A percentile compares a stretch with the other conserved stretches of the same genome.
Conservation (phyloP, 92 coral and sea anemone genomes). For the Phenganax subtilis region DNA sequence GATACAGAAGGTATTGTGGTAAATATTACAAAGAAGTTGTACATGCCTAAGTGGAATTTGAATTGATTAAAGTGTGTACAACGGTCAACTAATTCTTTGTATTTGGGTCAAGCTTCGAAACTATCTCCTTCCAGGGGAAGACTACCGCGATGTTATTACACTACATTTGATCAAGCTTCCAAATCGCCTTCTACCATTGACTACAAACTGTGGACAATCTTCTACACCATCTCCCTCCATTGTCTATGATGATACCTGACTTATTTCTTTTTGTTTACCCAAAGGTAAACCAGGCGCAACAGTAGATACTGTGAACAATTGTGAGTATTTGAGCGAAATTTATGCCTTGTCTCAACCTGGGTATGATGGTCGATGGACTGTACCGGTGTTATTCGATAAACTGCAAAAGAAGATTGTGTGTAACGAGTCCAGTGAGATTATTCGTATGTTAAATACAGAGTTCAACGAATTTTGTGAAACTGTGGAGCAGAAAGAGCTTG, state of each 20-base stretch:
- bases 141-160: too few relatives aligned
- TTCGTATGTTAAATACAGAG: constrained; percentile 80
- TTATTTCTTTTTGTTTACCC: not conserved
- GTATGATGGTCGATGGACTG: constrained; percentile 60
- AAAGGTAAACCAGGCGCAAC: constrained; percentile 60
- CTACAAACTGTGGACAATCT: too few relatives aligned
- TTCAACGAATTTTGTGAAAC: constrained; percentile 79
- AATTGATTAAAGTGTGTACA: too few relatives aligned
- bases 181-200: too few relatives aligned
- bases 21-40: not conserved
- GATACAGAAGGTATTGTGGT: not conserved
- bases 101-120: too few relatives aligned
- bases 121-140: too few relatives aligned
- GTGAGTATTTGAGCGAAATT: constrained; percentile 60
- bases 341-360: constrained; percentile 57
- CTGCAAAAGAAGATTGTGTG: constrained; percentile 63
- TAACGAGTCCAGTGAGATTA: constrained; percentile 85
- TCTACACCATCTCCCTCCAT: too few relatives aligned
- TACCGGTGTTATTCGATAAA: constrained; percentile 82
- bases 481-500: constrained; percentile 69
- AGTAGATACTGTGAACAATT: constrained; percentile 71
- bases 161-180: too few relatives aligned
- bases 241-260: not conserved
- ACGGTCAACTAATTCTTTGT: too few relatives aligned
- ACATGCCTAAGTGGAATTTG: not conserved